Conservation (phyloP, 1,140 invertebrate genomes). For the Pachypsylla venusta region DNA sequence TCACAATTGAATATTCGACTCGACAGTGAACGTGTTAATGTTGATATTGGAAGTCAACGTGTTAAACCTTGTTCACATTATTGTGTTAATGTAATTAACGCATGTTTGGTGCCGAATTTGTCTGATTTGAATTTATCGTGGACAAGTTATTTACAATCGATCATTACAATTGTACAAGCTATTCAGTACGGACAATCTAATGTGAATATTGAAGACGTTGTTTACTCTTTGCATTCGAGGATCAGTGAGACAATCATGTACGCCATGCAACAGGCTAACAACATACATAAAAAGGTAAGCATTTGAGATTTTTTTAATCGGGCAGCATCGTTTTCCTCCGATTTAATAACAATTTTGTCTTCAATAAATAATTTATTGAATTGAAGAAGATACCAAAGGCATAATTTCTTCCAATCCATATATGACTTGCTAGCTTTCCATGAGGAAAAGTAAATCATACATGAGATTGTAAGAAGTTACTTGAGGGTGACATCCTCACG, state of each 20-base stretch:
- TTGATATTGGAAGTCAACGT: too few species aligned
- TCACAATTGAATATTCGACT: neutral
- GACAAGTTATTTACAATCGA: neutral
- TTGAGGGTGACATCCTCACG: too few species aligned
- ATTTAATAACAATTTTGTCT: too few species aligned
- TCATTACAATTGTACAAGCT: neutral
- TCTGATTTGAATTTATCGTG: neutral
- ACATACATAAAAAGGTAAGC: constrained; percentile 3
- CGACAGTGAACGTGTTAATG: too few species aligned
- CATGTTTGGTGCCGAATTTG: neutral
- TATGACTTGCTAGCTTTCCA: too few species aligned
- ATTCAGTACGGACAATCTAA: neutral
- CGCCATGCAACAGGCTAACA: neutral
- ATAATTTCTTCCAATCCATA: too few species aligned
- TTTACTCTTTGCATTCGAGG: neutral
- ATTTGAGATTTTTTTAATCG: too few species aligned
- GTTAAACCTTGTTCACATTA: neutral
- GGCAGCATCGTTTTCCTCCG: too few species aligned
- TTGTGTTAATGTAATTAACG: neutral
- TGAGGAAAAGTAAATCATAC: too few species aligned
- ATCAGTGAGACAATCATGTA: neutral
- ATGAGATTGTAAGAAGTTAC: too few species aligned
- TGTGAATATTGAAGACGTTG: neutral
- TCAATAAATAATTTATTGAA: too few species aligned
- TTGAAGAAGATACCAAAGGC: too few species aligned